phyloP scores from a whole-genome alignment of 2,888 invertebrate genomes.

The Drosophila paramelanica region DNA sequence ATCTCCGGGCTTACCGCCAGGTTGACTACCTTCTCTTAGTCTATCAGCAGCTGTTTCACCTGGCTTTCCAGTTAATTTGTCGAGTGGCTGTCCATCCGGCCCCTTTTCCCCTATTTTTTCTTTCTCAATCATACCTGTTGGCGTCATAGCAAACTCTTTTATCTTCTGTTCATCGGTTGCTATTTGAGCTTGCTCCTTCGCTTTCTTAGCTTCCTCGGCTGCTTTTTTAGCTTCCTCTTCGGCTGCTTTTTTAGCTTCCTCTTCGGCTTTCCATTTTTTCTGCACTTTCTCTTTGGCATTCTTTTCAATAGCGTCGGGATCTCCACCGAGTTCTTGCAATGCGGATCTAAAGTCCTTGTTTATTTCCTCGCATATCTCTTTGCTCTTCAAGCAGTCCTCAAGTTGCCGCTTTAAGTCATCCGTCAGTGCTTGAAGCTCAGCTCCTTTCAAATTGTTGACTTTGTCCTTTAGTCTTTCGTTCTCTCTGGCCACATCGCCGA shows the following conservation, averaged over 20 bases:
- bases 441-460: constrained; percentile 60
- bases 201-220: background rate
- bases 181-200: background rate
- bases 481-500: constrained; percentile 70
- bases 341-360: constrained; percentile 48
- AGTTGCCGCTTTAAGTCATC: constrained; percentile 68
- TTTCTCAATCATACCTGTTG: background rate
- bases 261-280: constrained; percentile 15
- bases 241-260: constrained; percentile 1
- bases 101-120: background rate
- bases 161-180: background rate
- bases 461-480: constrained; percentile 68
- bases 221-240: constrained; percentile 8
- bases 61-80: background rate
- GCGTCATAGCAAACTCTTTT: background rate
- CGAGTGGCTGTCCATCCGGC: background rate
- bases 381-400: constrained; percentile 58
- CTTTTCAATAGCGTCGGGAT: constrained; percentile 36
- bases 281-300: constrained; percentile 7
- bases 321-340: constrained; percentile 52
- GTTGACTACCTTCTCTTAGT: background rate
- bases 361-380: constrained; percentile 52
- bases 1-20: constrained; percentile 2
- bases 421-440: constrained; percentile 62
- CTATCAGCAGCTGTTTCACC: background rate